These are phyloP conservation scores for Trisateles emortualis DNA, from an alignment of 2,888 invertebrate species.

Conservation along the genomic window DNA sequence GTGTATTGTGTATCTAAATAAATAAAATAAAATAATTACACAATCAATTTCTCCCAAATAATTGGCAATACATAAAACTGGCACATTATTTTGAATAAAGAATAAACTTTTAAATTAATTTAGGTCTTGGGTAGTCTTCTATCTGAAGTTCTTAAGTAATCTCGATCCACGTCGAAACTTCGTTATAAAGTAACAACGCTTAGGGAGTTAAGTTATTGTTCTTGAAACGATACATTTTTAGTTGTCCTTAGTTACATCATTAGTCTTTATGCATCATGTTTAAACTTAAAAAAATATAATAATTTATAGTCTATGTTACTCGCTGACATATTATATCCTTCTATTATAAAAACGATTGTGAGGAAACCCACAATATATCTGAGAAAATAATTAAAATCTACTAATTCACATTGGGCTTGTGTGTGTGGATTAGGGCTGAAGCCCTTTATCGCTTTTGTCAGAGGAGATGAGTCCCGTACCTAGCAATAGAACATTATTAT, in stretches of 20 bases:
- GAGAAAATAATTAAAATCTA: too few relatives aligned
- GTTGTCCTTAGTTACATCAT: slow-evolving; percentile 5
- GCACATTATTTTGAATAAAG: slow-evolving; percentile 39
- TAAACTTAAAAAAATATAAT: too few relatives aligned
- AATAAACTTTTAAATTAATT: slow-evolving; percentile 61
- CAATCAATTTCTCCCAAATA: slow-evolving; percentile 25
- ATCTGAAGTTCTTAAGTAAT: slow-evolving; percentile 69
- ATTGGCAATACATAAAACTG: slow-evolving; percentile 31
- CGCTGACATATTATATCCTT: too few relatives aligned
- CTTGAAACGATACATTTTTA: slow-evolving; percentile 54
- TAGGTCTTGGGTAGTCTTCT: slow-evolving; percentile 55
- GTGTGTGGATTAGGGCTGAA: too few relatives aligned
- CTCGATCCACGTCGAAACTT: slow-evolving; percentile 69
- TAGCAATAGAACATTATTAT: too few relatives aligned
- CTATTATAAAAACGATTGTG: too few relatives aligned
- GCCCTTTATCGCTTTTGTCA: too few relatives aligned
- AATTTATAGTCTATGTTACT: background rate
- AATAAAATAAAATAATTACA: too few relatives aligned
- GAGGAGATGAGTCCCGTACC: too few relatives aligned
- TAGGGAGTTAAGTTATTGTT: slow-evolving; percentile 53
- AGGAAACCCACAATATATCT: too few relatives aligned
- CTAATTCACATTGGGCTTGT: too few relatives aligned
- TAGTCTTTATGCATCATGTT: background rate
- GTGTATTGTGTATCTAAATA: too few relatives aligned
- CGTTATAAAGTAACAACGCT: slow-evolving; percentile 68